Percentiles rank a stretch among this genome's conserved stretches.
Evolutionary conservation across 2,113 vertebrate species (phyloP).

Genomic region (Nycticebus coucang): DNA sequence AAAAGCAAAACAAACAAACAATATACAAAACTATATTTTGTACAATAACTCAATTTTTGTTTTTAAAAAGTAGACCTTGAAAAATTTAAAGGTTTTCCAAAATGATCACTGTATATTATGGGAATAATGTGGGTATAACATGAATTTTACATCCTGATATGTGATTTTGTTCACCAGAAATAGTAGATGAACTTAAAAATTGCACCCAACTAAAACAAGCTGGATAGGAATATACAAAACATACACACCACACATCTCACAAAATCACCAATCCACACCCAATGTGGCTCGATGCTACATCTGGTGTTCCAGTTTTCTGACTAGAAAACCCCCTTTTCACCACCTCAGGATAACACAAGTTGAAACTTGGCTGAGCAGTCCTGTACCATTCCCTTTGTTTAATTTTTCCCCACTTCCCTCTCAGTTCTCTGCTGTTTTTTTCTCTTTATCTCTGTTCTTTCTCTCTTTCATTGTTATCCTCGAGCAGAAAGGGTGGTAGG

Average conservation of each 20-base stretch:
- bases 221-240: neutral
- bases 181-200: neutral
- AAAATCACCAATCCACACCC: neutral
- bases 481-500: neutral
- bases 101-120: neutral
- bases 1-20: neutral
- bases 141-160: neutral
- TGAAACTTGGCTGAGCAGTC: neutral
- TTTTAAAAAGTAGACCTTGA: neutral
- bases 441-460: neutral
- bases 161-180: neutral
- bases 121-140: neutral
- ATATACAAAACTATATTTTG: neutral
- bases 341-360: neutral
- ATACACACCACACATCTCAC: neutral
- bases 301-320: neutral
- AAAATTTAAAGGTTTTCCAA: neutral
- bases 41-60: neutral
- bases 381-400: neutral
- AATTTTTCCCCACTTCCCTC: neutral
- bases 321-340: neutral
- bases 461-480: neutral
- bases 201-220: neutral
- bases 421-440: neutral
- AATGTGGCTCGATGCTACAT: neutral